These are phyloP conservation scores for Lapara coniferarum DNA, from an alignment of 2,888 invertebrate species.

Conservation along the genomic window DNA sequence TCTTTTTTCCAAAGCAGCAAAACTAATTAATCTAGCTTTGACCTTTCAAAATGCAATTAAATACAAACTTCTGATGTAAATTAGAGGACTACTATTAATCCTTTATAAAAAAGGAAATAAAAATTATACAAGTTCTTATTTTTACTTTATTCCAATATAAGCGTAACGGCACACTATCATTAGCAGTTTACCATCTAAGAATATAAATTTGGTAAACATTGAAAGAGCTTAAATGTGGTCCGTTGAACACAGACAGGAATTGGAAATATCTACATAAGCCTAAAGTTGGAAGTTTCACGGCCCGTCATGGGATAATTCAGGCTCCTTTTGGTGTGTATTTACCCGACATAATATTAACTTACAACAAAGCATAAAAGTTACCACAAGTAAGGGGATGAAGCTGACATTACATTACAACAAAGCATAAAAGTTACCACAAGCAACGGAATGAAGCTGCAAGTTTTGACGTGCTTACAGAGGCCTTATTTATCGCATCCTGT, in stretches of 20 bases:
- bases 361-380: conserved; percentile 59
- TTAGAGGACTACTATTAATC: conserved; percentile 1
- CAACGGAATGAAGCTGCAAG: conserved; percentile 54
- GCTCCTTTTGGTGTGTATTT: conserved; percentile 37
- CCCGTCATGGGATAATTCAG: conserved; percentile 25
- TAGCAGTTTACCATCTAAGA: not conserved
- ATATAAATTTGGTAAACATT: conserved; percentile 3
- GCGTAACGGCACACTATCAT: not conserved
- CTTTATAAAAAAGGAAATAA: not conserved
- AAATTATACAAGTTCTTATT: not conserved
- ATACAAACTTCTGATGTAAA: conserved; percentile 20
- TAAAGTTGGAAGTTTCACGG: conserved; percentile 31
- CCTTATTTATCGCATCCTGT: conserved; percentile 62
- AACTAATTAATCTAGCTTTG: conserved; percentile 22
- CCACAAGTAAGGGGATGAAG: conserved; percentile 53
- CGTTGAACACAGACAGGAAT: conserved; percentile 24
- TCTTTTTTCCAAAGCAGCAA: conserved; percentile 1
- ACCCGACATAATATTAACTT: conserved; percentile 49
- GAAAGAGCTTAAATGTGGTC: not conserved
- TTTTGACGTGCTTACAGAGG: conserved; percentile 51
- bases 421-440: conserved; percentile 57
- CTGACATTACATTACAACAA: conserved; percentile 59
- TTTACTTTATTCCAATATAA: not conserved
- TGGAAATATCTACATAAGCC: conserved; percentile 24
- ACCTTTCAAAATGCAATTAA: conserved; percentile 17